A percentile compares a stretch with the other conserved stretches of the same genome.
phyloP scores from a whole-genome alignment of 2,113 vertebrate species.

The Notothenia coriiceps region DNA sequence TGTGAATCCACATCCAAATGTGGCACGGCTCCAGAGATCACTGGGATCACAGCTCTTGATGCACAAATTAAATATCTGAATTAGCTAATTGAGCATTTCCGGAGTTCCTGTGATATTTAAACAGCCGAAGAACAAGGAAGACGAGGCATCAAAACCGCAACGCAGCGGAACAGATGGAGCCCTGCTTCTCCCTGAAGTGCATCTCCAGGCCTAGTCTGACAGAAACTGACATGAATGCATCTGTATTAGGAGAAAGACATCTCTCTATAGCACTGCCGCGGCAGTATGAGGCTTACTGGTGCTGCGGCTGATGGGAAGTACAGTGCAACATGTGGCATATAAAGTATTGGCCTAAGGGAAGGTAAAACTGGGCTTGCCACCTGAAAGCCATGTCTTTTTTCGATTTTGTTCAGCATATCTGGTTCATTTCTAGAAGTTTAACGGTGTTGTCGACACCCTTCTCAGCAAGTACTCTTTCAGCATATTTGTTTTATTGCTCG shows the following conservation, averaged over 20 bases:
- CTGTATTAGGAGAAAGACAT: conserved; percentile 56
- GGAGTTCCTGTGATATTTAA: conserved; percentile 68
- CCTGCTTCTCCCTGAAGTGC: conserved; percentile 65
- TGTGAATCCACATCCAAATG: conserved; percentile 52
- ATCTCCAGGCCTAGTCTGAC: conserved; percentile 63
- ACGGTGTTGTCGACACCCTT: conserved; percentile 72
- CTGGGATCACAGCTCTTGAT: conserved; percentile 62
- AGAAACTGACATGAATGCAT: conserved; percentile 63
- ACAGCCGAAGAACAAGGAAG: conserved; percentile 49
- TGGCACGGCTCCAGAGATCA: conserved; percentile 70
- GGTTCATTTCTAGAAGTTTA: conserved; percentile 65
- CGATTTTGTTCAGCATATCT: conserved; percentile 41
- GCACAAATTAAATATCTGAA: conserved; percentile 72
- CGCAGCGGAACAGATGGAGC: conserved; percentile 70
- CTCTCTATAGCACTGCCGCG: conserved; percentile 41
- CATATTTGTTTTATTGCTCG: conserved; percentile 72
- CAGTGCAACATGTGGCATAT: conserved; percentile 70
- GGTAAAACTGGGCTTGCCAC: conserved; percentile 59
- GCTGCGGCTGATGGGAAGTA: conserved; percentile 55
- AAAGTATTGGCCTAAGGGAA: conserved; percentile 67
- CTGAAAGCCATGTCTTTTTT: conserved; percentile 63
- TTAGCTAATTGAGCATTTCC: conserved; percentile 72
- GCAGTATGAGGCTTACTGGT: conserved; percentile 36
- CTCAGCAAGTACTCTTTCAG: conserved; percentile 56
- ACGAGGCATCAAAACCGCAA: conserved; percentile 53